A percentile compares a stretch with the other conserved stretches of the same genome.
phyloP scores from a whole-genome alignment of 2,888 invertebrate genomes.

The Limulus polyphemus region DNA sequence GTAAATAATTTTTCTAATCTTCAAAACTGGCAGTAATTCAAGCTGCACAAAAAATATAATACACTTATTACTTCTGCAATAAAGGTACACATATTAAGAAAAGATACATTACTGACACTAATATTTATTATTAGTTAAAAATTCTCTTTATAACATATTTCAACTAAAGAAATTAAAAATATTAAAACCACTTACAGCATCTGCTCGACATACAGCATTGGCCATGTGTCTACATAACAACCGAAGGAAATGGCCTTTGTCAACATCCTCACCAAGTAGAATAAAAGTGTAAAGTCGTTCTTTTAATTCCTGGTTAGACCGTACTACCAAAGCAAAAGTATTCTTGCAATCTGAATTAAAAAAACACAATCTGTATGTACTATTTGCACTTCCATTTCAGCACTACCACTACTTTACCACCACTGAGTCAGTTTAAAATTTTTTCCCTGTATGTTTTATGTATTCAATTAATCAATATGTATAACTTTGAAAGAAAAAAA shows the following conservation, averaged over 20 bases:
- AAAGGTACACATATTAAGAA: conserved; percentile 1
- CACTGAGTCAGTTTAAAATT: too few relatives aligned
- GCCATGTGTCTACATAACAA: conserved; percentile 80
- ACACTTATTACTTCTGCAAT: too few relatives aligned
- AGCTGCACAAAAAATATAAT: too few relatives aligned
- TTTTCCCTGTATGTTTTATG: background rate
- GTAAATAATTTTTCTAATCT: too few relatives aligned
- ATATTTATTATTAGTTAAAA: background rate
- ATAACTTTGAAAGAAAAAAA: too few relatives aligned
- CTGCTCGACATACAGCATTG: conserved; percentile 79
- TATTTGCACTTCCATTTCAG: background rate
- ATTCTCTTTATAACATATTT: too few relatives aligned
- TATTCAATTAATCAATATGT: background rate
- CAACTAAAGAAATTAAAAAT: too few relatives aligned
- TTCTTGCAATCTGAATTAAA: conserved; percentile 60
- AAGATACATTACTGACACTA: background rate
- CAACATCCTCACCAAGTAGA: conserved; percentile 65
- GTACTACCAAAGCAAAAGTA: conserved; percentile 77
- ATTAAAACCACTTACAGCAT: conserved; percentile 54
- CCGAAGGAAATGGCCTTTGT: conserved; percentile 66
- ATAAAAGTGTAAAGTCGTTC: conserved; percentile 79
- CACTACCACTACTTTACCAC: too few relatives aligned
- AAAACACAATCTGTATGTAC: conserved; percentile 1
- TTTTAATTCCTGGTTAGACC: conserved; percentile 69
- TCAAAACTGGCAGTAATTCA: too few relatives aligned